Evolutionary conservation across 1,140 invertebrate species (phyloP).

Genomic region (Physella acuta): DNA sequence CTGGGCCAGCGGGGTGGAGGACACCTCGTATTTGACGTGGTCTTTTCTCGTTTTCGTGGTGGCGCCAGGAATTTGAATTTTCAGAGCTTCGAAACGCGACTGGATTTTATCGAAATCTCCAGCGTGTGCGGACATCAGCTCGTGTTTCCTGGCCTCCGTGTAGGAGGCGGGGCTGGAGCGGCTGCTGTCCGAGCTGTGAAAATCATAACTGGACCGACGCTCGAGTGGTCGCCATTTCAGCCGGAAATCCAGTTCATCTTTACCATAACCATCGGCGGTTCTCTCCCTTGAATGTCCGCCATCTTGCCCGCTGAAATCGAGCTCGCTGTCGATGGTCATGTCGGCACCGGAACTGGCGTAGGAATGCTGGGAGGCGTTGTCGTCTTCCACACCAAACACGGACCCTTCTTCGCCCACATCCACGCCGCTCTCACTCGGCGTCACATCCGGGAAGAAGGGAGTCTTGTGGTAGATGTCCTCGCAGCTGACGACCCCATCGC

Average conservation of each 20-base stretch:
- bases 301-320: slow-evolving; percentile 16
- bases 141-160: background rate
- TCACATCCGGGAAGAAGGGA: slow-evolving; percentile 10
- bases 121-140: background rate
- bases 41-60: background rate
- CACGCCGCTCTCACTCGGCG: slow-evolving; percentile 28
- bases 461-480: slow-evolving; percentile 23
- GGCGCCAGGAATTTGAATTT: slow-evolving; percentile 1
- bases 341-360: slow-evolving; percentile 29
- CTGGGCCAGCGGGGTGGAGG: slow-evolving; percentile 20
- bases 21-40: background rate
- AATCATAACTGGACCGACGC: background rate
- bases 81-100: background rate
- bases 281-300: slow-evolving; percentile 13
- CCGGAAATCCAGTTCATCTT: background rate
- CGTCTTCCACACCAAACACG: slow-evolving; percentile 7
- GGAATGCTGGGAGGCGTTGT: slow-evolving; percentile 19
- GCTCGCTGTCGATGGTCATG: slow-evolving; percentile 25
- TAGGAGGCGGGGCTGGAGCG: background rate
- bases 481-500: slow-evolving; percentile 11
- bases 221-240: background rate
- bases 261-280: background rate
- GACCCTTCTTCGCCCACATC: slow-evolving; percentile 17
- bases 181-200: background rate
- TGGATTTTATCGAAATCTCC: background rate